Evolutionary conservation across 2,888 invertebrate species (phyloP).

Genomic region (Synergus laeviventris): DNA sequence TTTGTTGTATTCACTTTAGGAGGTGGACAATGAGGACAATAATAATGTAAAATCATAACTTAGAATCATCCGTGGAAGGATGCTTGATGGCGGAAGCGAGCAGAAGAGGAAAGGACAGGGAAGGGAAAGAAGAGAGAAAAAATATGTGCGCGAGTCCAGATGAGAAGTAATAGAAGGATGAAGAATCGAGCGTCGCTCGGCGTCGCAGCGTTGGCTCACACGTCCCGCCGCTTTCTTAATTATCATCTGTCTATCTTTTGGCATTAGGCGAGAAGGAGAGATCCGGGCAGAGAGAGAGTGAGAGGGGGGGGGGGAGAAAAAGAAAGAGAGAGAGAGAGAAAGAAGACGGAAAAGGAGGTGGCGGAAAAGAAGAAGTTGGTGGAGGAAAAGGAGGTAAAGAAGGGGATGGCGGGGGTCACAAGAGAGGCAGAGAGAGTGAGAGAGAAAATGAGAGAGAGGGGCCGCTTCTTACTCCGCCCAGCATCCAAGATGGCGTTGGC

Average conservation of each 20-base stretch:
- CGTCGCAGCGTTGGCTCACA: conserved; percentile 71
- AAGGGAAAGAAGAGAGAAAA: conserved; percentile 46
- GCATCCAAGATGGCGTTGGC: conserved; percentile 76
- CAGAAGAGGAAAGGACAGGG: conserved; percentile 43
- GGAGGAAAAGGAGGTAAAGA: conserved; percentile 50
- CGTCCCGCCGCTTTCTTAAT: conserved; percentile 75
- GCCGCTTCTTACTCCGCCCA: conserved; percentile 76
- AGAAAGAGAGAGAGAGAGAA: conserved; percentile 47
- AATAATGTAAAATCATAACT: conserved; percentile 30
- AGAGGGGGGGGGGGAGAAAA: conserved; percentile 48
- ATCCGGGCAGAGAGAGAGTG: conserved; percentile 41
- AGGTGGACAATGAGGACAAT: conserved; percentile 11
- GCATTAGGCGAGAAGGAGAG: conserved; percentile 63
- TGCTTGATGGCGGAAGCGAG: conserved; percentile 42
- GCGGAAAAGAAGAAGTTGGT: conserved; percentile 57
- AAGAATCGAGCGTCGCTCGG: conserved; percentile 61
- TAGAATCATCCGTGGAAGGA: conserved; percentile 24
- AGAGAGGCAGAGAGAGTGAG: conserved; percentile 42
- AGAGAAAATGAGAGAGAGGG: conserved; percentile 54
- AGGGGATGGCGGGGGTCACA: conserved; percentile 29
- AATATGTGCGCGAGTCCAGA: conserved; percentile 34
- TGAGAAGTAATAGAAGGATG: conserved; percentile 48
- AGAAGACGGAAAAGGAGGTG: conserved; percentile 51
- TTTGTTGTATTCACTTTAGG: conserved; percentile 16
- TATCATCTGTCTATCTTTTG: conserved; percentile 75